Evolutionary conservation across 2,113 vertebrate species (phyloP), one percentile per base, ranked within the genome.

Genomic region (Cercopithecus mona): DNA sequence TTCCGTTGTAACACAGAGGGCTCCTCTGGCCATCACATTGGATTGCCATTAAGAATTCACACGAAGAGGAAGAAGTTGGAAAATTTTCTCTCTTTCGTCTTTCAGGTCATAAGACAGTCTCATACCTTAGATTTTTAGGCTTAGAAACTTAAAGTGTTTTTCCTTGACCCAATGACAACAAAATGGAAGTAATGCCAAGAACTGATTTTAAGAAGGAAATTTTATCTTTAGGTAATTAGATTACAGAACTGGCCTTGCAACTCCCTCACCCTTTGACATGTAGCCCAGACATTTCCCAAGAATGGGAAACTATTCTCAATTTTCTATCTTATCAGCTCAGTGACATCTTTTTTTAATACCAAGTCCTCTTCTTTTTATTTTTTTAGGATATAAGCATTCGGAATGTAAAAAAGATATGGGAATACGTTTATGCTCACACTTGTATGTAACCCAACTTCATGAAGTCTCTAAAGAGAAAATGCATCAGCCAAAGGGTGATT

Each of bases 291-390:
- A 88, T 82, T 97, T 93, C 55, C 59, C 66, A 93, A 90, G 81
- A 82, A 88, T 78, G 23, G 45, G 64, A 94, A 94, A 94, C 30
- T 85, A 70, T 88, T 96, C 81, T 90, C 48, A 94, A 0, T 38
- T 78, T 73, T 95, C 93, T 93, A 95, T 96, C 92, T 96, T 90
- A 96, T 96, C 96, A 96, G 66, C 5, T 14, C 43, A 94, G 35
- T 32, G 81, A 87, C 59, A 97, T 75, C n/a, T 40, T 35, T 59
- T 96, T 96, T 68, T 59, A 96, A 95, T 89, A 79, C 48, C 22
- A 97, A 92, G 27, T 93, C 35, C 84, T 90, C 79, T 86, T 93
- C 68, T 88, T 85, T 57, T 90, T 64, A 13, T 64, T 43, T 76
- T 90, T 87, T 90, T 97, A 85, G 90, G 75, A 5, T 52, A 90